These are phyloP conservation scores for Fragum sueziense DNA, from an alignment of 2,888 invertebrate species.

Conservation along the genomic window DNA sequence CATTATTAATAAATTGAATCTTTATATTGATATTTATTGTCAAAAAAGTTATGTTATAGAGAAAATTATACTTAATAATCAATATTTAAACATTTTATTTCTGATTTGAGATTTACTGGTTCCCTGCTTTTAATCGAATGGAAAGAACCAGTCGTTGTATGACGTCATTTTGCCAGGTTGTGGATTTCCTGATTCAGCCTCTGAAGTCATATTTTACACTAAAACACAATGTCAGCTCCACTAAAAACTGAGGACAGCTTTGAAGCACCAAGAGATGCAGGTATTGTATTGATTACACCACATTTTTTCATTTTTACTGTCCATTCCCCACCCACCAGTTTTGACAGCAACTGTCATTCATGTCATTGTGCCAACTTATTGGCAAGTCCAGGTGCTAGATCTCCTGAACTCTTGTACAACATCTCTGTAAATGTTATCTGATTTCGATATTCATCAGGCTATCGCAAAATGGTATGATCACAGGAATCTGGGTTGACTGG, in stretches of 20 bases:
- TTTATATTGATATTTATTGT: too few relatives aligned
- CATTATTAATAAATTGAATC: too few relatives aligned
- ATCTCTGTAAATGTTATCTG: too few relatives aligned
- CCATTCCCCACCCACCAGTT: background rate
- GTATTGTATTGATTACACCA: conserved; percentile 10
- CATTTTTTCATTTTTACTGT: background rate
- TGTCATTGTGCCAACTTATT: background rate
- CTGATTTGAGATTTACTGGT: too few relatives aligned
- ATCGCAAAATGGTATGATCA: too few relatives aligned
- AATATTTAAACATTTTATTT: too few relatives aligned
- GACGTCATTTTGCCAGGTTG: conserved; percentile 57
- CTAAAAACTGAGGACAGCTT: conserved; percentile 41
- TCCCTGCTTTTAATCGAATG: background rate
- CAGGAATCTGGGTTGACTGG: too few relatives aligned
- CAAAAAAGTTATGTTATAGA: too few relatives aligned
- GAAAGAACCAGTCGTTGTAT: conserved; percentile 10
- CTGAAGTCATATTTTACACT: background rate
- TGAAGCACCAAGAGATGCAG: conserved; percentile 38
- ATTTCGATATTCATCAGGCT: too few relatives aligned
- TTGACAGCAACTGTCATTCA: conserved; percentile 3
- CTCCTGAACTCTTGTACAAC: too few relatives aligned
- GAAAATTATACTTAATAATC: too few relatives aligned
- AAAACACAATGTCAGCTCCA: conserved; percentile 49
- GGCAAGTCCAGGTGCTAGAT: too few relatives aligned
- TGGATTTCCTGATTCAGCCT: conserved; percentile 33